phyloP scores from a whole-genome alignment of 2,113 vertebrate species.

The Pogonocichla stellata region DNA sequence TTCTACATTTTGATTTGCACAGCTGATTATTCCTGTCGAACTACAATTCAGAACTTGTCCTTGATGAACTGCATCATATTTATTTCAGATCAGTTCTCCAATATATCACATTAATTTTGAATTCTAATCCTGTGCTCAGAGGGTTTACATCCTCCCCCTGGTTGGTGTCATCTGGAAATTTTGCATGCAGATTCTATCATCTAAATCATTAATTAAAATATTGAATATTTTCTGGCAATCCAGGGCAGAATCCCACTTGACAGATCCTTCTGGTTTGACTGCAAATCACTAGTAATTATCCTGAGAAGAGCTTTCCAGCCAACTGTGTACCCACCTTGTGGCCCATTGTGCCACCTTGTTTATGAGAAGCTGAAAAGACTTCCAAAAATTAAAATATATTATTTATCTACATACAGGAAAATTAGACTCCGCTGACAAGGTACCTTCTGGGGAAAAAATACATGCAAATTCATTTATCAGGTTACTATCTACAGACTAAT shows the following conservation, averaged over 20 bases:
- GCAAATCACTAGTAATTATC: slow-evolving; percentile 19
- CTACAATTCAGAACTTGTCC: slow-evolving; percentile 5
- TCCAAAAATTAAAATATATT: neutral
- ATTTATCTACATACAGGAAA: neutral
- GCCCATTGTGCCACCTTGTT: neutral
- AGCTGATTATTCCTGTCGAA: slow-evolving; percentile 33
- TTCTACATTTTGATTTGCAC: slow-evolving; percentile 43
- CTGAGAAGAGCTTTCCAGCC: neutral
- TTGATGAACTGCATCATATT: slow-evolving; percentile 19
- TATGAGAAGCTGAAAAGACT: neutral
- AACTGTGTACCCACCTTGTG: slow-evolving; percentile 2
- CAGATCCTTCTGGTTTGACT: slow-evolving; percentile 34
- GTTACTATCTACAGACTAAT: neutral
- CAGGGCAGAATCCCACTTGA: slow-evolving; percentile 33
- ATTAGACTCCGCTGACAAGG: neutral
- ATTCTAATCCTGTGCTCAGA: slow-evolving; percentile 35
- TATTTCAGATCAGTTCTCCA: slow-evolving; percentile 38
- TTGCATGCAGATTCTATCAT: slow-evolving; percentile 28
- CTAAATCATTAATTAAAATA: slow-evolving; percentile 56
- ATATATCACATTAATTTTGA: slow-evolving; percentile 13
- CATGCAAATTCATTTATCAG: neutral
- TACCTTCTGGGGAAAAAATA: neutral
- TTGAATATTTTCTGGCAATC: slow-evolving; percentile 39
- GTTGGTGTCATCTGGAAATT: slow-evolving; percentile 26
- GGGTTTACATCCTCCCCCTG: slow-evolving; percentile 10